Evolutionary conservation across 2,888 invertebrate species (phyloP).

Genomic region (Acrobasis consociella): DNA sequence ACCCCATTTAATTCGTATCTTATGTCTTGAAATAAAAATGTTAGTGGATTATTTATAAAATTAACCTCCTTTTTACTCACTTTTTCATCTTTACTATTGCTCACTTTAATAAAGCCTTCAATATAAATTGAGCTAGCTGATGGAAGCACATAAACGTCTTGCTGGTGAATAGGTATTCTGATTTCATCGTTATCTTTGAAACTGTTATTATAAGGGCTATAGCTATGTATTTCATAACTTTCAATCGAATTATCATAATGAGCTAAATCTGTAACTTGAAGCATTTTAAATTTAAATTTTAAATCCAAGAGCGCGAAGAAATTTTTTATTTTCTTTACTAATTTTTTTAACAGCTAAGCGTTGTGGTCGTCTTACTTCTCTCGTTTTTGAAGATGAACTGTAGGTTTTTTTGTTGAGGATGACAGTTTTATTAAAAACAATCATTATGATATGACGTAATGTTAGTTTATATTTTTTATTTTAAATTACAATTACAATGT

Average conservation of each 20-base stretch:
- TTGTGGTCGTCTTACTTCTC: neutral
- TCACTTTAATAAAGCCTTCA: neutral
- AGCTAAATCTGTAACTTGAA: neutral
- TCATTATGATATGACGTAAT: slow-evolving; percentile 5
- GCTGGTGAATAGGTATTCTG: neutral
- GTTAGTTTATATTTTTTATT: neutral
- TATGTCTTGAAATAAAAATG: slow-evolving; percentile 1
- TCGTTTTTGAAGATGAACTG: neutral
- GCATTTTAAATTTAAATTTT: slow-evolving; percentile 5
- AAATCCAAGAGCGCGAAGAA: slow-evolving; percentile 3
- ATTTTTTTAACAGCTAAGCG: neutral
- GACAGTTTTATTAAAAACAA: slow-evolving; percentile 5
- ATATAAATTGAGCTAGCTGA: too few relatives aligned
- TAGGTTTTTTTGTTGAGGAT: neutral
- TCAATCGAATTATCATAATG: slow-evolving; percentile 1
- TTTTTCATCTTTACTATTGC: neutral
- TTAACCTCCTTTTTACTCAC: neutral
- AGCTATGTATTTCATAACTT: too few relatives aligned
- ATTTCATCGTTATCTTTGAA: neutral
- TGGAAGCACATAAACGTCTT: too few relatives aligned
- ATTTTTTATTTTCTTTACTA: neutral
- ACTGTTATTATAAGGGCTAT: neutral
- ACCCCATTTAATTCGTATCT: too few relatives aligned
- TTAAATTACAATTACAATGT: neutral
- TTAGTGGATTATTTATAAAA: neutral